Conservation (phyloP, 2,797 vertebrate species). For the Lemur catta region DNA sequence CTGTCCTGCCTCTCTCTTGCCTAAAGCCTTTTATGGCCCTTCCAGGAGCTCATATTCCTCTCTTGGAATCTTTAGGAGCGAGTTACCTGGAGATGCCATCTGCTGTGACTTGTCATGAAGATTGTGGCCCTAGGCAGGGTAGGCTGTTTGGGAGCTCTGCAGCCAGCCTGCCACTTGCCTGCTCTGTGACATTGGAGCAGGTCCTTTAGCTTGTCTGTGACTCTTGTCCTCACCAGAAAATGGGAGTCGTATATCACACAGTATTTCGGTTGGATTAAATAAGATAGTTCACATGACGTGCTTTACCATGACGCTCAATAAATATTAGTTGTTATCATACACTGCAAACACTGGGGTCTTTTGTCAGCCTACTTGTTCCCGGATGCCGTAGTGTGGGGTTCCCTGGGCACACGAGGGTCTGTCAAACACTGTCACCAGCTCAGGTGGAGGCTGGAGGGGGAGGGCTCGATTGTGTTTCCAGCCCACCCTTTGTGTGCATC, state of each 20-base stretch:
- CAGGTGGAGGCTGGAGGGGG: constrained; percentile 55
- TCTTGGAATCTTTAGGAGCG: not conserved
- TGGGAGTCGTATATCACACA: not conserved
- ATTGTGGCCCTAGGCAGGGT: not conserved
- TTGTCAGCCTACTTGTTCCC: not conserved
- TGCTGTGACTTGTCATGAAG: not conserved
- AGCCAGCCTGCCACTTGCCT: not conserved
- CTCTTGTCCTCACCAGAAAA: not conserved
- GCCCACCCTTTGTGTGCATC: constrained; percentile 64
- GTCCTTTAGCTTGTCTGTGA: not conserved
- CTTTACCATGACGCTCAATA: not conserved
- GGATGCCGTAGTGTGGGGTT: not conserved
- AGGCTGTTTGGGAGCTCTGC: not conserved
- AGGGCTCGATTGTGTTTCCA: constrained; percentile 70
- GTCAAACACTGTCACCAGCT: not conserved
- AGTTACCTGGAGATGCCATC: too few relatives aligned
- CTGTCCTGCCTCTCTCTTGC: not conserved
- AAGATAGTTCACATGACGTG: not conserved
- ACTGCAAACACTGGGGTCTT: not conserved
- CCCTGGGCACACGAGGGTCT: not conserved
- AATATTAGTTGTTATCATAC: not conserved
- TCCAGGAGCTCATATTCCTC: not conserved
- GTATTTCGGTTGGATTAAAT: not conserved
- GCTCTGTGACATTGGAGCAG: not conserved
- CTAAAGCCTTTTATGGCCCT: not conserved